Evolutionary conservation across 2,888 invertebrate species (phyloP), one percentile per base, ranked within the genome.

Genomic region (Prostheceraeus crozeri): DNA sequence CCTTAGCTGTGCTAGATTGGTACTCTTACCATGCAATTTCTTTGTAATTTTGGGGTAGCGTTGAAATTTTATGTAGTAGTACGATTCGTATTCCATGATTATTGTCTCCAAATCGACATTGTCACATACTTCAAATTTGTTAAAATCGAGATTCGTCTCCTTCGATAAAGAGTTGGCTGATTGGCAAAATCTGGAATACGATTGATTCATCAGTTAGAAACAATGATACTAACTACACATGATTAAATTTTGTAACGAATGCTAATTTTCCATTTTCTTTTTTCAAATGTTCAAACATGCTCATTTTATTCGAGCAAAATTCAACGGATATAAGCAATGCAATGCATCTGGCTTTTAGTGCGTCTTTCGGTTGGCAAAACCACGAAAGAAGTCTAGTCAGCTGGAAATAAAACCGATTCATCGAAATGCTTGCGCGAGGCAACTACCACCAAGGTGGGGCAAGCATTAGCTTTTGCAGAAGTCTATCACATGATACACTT

Each of bases 81-180:
- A 91, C 64, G 85, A 85, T 70, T 85, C 85, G 75, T 86, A 93
- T 69, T 91, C 90, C 80, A 87, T 83, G 60, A 91, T 77, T 65
- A 93, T 85, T 36, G 85, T 85, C 64, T 87, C 86, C 70, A 93
- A 78, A 73, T 90, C 89, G 60, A 93, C 83, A 70, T 93, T 93
- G 71, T 93, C 93, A 75, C 91, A 93, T 33, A 90, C 75, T 65
- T 76, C 75, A 70, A 70, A 76, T 57, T 80, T 83, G 3, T 80
- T 80, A 1, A 84, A 80, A 65, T 75, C 74, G 8, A 89, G 77
- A 36, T 82, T 83, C 0, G 87, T 86, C 75, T 91, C 91, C 19
- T 79, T 77, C 25, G 79, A 79, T 61, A 91, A 79, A 8, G 79
- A 72, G 55, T 84, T 82, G 0, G 84, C 84, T 0, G 85, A 79